Evolutionary conservation across 2,888 invertebrate species (phyloP), one percentile per base, ranked within the genome.

Genomic region (Neoscelio sp.): DNA sequence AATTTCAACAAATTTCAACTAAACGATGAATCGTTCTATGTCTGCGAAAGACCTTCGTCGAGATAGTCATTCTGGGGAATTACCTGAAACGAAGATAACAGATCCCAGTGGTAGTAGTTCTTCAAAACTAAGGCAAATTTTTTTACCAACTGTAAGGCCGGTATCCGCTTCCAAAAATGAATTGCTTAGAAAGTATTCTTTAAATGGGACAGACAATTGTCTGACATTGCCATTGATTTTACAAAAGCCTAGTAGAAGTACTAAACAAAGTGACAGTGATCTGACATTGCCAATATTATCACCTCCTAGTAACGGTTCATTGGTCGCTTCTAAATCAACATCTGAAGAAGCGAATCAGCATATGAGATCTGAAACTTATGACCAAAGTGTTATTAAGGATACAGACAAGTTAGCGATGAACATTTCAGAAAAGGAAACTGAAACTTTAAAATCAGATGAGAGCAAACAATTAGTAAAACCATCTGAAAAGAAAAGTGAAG

Each of bases 151-250:
- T 0, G 89, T 90, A 0, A 85, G 85, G 28, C 85, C 86, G 2
- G 52, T 78, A 1, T 86, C 87, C 0, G 81, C 76, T 0, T 81
- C 84, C 0, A 84, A 81, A 26, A 85, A 80, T 54, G 79, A 79
- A 0, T 78, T 82, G 5, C 40, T 81, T 0, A 83, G 82, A 15
- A 85, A 82, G 48, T 70, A 70, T 2, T 82, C 82, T 2, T 76
- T 81, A 10, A 86, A 70, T 54, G 84, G 77, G 15, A 73, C 78
- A 2, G 81, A 84, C 1, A 81, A 23, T 30, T 28, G 80, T 58
- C 78, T 89, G 4, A 83, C 85, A 1, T 56, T 90, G 8, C 90
- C 90, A 1, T 84, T 86, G 0, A 90, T 89, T 2, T 86, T 88
- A 2, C 86, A 85, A 26, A 89, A 88, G 23, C 80, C 80, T 0